phyloP scores from a whole-genome alignment of 1,140 invertebrate genomes.

The Hermetia illucens region DNA sequence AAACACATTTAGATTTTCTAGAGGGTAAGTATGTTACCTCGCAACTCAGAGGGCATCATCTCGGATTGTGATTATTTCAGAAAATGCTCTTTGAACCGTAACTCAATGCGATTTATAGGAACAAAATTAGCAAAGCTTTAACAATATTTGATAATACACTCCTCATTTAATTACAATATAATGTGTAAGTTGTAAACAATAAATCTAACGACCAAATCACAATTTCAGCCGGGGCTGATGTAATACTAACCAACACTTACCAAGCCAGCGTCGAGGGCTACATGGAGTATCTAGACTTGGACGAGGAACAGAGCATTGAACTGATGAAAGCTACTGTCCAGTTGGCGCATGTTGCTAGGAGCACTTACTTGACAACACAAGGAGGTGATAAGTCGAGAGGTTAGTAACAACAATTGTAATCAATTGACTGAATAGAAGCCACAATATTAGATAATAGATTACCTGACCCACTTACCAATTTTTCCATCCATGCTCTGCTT shows the following conservation, averaged over 20 bases:
- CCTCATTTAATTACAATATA: slow-evolving; percentile 23
- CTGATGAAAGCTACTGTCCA: slow-evolving; percentile 55
- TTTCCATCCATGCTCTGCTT: too few relatives aligned
- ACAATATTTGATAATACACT: too few relatives aligned
- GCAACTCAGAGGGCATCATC: too few relatives aligned
- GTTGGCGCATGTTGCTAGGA: slow-evolving; percentile 36
- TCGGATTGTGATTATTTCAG: too few relatives aligned
- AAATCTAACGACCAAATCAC: slow-evolving; percentile 10
- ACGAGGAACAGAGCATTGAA: slow-evolving; percentile 42
- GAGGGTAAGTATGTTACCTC: slow-evolving; percentile 30
- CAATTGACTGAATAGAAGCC: too few relatives aligned
- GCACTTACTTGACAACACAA: slow-evolving; percentile 14
- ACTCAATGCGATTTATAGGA: too few relatives aligned
- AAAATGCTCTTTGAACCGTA: too few relatives aligned
- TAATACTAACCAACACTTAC: slow-evolving; percentile 78
- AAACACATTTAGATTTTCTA: slow-evolving; percentile 65
- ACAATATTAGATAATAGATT: too few relatives aligned
- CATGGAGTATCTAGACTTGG: slow-evolving; percentile 48
- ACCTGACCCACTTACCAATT: too few relatives aligned
- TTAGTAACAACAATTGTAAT: background rate
- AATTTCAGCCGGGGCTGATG: slow-evolving; percentile 62
- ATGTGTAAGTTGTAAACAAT: background rate
- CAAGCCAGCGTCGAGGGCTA: slow-evolving; percentile 74
- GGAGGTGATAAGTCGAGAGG: background rate
- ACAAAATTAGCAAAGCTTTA: too few relatives aligned